Evolutionary conservation across 2,888 invertebrate species (phyloP), one percentile per base, ranked within the genome.

Genomic region (Melanargia galathea): DNA sequence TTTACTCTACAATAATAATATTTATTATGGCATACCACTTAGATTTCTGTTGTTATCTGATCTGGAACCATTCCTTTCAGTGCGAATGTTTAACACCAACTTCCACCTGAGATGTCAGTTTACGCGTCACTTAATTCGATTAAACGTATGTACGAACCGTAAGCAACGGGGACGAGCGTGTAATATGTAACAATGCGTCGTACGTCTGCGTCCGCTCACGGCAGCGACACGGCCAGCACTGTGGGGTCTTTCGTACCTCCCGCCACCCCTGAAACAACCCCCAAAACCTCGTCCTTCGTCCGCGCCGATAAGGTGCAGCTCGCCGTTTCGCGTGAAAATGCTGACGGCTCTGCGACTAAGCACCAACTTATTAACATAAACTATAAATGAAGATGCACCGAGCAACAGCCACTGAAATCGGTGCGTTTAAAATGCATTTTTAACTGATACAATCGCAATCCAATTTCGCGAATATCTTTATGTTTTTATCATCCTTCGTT

Each of bases 101-200:
- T 71, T 74, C 69, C 77, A 76, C 75, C 71, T 83, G 83, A 82
- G 81, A 78, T 80, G 75, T 79, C 77, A 81, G 84, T 87, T 86
- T 81, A 82, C 83, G 80, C 73, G 81, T 79, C 88, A 89, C 87
- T 86, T 87, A 85, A 88, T 88, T 86, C 78, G 78, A 83, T 88
- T 82, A 83, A n/a, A 80, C 78, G 81, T 80, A 67, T 69, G 58
- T 70, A 73, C 68, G 73, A 71, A 66, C 62, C 64, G 59, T 56
- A 60, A 63, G 51, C 43, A 55, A 58, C 60, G 63, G 57, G 73
- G 65, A 75, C 68, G 71, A 75, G 65, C 73, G 76, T 70, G 73
- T 71, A 75, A 70, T 67, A 69, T 67, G 69, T 69, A 65, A 35
- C 61, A 60, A 67, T 35, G 11, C 20, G 52, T 13, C 20, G 18